These are phyloP conservation scores for Sphenopsis melanotis DNA, from an alignment of 2,797 vertebrate genomes.

Conservation along the genomic window DNA sequence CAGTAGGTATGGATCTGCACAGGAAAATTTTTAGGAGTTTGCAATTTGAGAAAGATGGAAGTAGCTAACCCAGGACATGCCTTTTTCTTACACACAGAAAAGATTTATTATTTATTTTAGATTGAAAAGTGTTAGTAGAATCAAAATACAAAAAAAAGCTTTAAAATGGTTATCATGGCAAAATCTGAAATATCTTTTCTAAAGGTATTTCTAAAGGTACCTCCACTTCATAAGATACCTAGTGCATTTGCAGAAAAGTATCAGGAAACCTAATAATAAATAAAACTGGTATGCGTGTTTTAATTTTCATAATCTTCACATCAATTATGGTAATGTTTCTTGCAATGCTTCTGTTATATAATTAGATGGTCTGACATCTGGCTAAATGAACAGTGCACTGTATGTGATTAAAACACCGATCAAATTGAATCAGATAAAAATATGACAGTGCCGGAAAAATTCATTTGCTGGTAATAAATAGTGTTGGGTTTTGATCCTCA, in stretches of 20 bases:
- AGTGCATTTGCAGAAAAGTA: background rate
- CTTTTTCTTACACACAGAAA: background rate
- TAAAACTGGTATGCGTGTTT: background rate
- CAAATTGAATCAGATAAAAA: background rate
- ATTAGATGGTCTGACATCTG: background rate
- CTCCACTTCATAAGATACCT: background rate
- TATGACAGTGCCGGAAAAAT: background rate
- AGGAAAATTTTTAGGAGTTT: background rate
- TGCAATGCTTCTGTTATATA: background rate
- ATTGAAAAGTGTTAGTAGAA: background rate
- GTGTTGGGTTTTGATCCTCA: background rate
- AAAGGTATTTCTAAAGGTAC: background rate
- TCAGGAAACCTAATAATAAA: background rate
- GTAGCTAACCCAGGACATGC: background rate
- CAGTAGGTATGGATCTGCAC: background rate
- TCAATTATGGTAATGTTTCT: background rate
- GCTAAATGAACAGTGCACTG: background rate
- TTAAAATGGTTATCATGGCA: background rate
- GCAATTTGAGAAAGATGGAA: background rate
- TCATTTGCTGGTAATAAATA: background rate
- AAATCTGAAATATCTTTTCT: background rate
- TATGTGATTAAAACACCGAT: conserved; percentile 1
- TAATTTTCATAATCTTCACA: background rate
- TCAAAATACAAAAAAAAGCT: background rate
- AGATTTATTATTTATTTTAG: background rate